These are phyloP conservation scores for Ceyx melanurus DNA, from an alignment of 2,113 vertebrate genomes.

Conservation along the genomic window DNA sequence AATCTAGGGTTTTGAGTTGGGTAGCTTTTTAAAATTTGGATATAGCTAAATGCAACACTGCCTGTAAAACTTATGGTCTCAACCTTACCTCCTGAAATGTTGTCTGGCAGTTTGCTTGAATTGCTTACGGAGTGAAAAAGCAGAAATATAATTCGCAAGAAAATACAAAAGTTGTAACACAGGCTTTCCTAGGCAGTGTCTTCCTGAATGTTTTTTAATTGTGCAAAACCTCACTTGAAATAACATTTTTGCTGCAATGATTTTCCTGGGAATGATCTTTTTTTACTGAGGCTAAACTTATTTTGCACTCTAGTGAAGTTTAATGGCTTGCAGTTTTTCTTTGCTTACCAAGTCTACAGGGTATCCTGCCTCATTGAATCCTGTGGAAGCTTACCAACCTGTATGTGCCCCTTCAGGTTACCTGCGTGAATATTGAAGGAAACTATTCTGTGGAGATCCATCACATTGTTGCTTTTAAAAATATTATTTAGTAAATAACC, in stretches of 20 bases:
- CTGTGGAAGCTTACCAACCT: neutral
- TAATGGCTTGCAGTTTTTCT: neutral
- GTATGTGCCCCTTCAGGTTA: neutral
- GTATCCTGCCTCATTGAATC: neutral
- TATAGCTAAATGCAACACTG: conserved; percentile 2
- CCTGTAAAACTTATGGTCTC: neutral
- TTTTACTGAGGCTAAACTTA: neutral
- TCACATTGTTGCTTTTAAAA: neutral
- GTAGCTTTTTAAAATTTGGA: neutral
- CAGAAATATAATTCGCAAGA: neutral
- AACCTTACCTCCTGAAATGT: neutral
- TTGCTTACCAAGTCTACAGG: neutral
- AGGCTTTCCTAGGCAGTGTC: neutral
- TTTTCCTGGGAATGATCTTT: neutral
- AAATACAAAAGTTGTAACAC: neutral
- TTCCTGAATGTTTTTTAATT: neutral
- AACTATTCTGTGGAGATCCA: conserved; percentile 46
- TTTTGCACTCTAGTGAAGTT: neutral
- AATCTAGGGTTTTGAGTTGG: neutral
- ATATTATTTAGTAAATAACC: conserved; percentile 64
- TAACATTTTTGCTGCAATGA: neutral
- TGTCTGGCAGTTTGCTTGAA: conserved; percentile 17
- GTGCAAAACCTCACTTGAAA: neutral
- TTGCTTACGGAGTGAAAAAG: neutral
- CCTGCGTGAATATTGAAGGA: conserved; percentile 43